These are phyloP conservation scores for Sorex maritimensis DNA, from an alignment of 2,797 vertebrate species.

Conservation along the genomic window DNA sequence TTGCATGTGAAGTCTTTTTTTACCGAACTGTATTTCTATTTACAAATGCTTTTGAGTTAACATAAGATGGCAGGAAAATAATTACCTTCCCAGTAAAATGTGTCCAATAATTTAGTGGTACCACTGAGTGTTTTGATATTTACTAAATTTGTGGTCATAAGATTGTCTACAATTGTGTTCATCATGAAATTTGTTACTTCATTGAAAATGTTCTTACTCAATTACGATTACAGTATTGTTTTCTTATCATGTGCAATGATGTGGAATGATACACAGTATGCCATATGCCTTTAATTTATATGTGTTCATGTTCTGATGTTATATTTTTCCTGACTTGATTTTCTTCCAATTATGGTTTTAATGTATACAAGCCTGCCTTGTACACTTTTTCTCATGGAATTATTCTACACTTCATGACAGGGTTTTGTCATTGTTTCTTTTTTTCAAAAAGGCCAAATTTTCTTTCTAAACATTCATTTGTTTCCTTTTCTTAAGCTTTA, in stretches of 20 bases:
- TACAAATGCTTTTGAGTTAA: constrained; percentile 84
- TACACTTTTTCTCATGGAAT: constrained; percentile 62
- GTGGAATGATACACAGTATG: constrained; percentile 46
- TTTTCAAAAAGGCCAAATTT: constrained; percentile 78
- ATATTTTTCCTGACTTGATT: constrained; percentile 34
- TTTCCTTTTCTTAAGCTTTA: constrained; percentile 57
- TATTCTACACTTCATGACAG: constrained; percentile 68
- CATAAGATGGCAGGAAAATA: constrained; percentile 72
- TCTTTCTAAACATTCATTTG: constrained; percentile 34
- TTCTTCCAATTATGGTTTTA: constrained; percentile 56
- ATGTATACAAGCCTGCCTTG: constrained; percentile 39
- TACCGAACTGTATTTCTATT: constrained; percentile 86
- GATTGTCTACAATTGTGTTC: background rate
- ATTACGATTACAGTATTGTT: constrained; percentile 70
- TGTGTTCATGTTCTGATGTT: constrained; percentile 19
- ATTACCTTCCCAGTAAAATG: constrained; percentile 8
- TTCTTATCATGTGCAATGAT: constrained; percentile 81
- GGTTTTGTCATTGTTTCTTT: constrained; percentile 69
- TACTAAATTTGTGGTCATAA: constrained; percentile 41
- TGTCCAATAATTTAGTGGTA: background rate
- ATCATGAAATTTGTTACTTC: constrained; percentile 69
- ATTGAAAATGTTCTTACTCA: constrained; percentile 67
- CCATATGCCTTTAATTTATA: constrained; percentile 68
- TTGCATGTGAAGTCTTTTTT: constrained; percentile 90
- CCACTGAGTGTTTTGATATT: constrained; percentile 67